A percentile compares a stretch with the other conserved stretches of the same genome.
These are phyloP conservation scores for Lepilemur septentrionalis DNA, from an alignment of 2,797 vertebrate genomes.

Conservation along the genomic window DNA sequence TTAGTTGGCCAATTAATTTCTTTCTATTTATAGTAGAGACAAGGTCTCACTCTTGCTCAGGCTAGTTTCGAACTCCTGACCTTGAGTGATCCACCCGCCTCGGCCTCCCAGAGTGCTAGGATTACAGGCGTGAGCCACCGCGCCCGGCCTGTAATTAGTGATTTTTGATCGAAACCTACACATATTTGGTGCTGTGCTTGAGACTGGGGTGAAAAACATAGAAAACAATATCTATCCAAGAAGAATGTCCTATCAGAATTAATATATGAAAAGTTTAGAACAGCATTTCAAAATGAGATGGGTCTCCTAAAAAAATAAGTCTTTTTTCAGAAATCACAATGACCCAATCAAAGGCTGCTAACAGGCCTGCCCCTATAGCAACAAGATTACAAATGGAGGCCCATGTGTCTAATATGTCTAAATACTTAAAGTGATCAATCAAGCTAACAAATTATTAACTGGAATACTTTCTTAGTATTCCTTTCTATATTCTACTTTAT, in stretches of 20 bases:
- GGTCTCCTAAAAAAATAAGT: background rate
- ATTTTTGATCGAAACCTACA: background rate
- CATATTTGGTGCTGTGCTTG: background rate
- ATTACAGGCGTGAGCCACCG: no score
- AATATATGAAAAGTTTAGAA: background rate
- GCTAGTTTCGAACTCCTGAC: no score
- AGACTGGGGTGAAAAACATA: background rate
- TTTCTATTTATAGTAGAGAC: no score
- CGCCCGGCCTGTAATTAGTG: no score
- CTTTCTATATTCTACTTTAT: background rate
- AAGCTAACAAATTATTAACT: background rate
- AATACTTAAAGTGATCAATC: background rate
- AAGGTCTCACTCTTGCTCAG: no score
- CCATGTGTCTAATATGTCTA: background rate
- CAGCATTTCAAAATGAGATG: background rate
- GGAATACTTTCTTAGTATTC: background rate
- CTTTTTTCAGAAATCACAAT: background rate
- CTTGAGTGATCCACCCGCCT: no score
- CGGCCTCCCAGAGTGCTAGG: no score
- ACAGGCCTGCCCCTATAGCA: background rate
- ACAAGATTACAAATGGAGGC: background rate
- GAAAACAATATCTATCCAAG: background rate
- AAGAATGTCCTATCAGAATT: background rate
- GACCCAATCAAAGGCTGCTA: background rate
- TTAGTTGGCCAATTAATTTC: no score